A percentile compares a stretch with the other conserved stretches of the same genome.
These are phyloP conservation scores for Rhingia rostrata DNA, from an alignment of 2,888 invertebrate genomes.

Conservation along the genomic window DNA sequence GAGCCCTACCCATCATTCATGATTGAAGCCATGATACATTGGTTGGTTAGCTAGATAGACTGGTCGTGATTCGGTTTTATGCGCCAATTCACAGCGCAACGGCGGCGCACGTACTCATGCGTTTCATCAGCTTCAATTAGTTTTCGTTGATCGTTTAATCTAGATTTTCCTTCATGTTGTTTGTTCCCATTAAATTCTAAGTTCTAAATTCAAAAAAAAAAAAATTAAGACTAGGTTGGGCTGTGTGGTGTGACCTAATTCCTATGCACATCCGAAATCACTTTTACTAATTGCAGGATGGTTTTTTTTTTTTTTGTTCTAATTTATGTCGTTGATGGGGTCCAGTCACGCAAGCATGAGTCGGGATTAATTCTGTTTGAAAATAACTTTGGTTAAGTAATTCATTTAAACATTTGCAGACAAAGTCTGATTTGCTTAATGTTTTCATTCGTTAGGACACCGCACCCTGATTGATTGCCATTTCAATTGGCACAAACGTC, in stretches of 20 bases:
- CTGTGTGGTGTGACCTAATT: neutral
- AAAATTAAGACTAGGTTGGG: neutral
- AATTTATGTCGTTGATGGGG: neutral
- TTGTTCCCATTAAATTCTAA: slow-evolving; percentile 23
- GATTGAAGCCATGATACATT: slow-evolving; percentile 48
- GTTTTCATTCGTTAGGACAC: neutral
- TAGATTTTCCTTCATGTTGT: slow-evolving; percentile 34
- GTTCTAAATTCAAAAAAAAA: neutral
- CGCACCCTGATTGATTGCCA: slow-evolving; percentile 7
- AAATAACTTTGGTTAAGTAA: neutral
- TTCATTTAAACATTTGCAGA: slow-evolving; percentile 1
- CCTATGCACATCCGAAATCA: neutral
- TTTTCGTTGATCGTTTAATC: slow-evolving; percentile 67
- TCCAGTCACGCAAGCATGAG: slow-evolving; percentile 18
- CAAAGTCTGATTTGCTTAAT: slow-evolving; percentile 7
- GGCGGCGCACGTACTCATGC: slow-evolving; percentile 57
- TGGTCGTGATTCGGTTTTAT: slow-evolving; percentile 66
- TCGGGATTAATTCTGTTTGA: neutral
- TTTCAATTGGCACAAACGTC: slow-evolving; percentile 21
- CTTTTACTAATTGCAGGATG: slow-evolving; percentile 19
- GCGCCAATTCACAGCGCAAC: slow-evolving; percentile 66
- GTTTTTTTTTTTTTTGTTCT: neutral
- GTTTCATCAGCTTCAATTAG: slow-evolving; percentile 71
- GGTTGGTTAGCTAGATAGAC: slow-evolving; percentile 27
- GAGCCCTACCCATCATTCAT: slow-evolving; percentile 30